These are phyloP conservation scores for Pygmarrhopalites habei DNA, from an alignment of 1,140 invertebrate species.

Conservation along the genomic window DNA sequence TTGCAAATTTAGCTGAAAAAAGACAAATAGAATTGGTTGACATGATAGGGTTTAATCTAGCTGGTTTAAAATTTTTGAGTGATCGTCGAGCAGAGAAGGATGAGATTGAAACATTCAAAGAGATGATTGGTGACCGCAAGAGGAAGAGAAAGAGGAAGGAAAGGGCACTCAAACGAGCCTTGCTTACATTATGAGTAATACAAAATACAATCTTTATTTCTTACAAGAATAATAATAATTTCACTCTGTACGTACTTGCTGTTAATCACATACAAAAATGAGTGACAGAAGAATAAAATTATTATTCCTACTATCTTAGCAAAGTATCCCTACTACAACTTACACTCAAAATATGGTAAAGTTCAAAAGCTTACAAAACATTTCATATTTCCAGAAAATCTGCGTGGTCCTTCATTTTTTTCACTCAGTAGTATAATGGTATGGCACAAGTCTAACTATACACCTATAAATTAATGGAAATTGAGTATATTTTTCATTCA, in stretches of 20 bases:
- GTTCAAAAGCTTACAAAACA: too few relatives aligned
- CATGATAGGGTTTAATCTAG: conserved; percentile 76
- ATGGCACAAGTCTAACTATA: too few relatives aligned
- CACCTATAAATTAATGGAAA: too few relatives aligned
- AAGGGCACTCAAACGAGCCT: conserved; percentile 58
- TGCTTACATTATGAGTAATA: conserved; percentile 44
- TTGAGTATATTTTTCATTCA: too few relatives aligned
- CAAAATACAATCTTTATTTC: neutral
- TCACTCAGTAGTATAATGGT: too few relatives aligned
- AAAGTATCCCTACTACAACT: too few relatives aligned
- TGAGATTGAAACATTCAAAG: conserved; percentile 71
- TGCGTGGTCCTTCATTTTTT: too few relatives aligned
- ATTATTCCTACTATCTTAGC: too few relatives aligned
- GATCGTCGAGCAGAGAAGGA: conserved; percentile 70
- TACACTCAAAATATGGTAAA: too few relatives aligned
- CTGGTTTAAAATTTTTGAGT: conserved; percentile 70
- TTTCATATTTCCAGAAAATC: too few relatives aligned
- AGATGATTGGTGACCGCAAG: conserved; percentile 61
- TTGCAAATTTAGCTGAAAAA: conserved; percentile 18
- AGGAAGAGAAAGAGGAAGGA: conserved; percentile 63
- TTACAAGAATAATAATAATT: neutral
- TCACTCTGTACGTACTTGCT: neutral
- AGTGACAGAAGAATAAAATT: too few relatives aligned
- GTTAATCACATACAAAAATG: neutral
- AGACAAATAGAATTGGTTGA: conserved; percentile 52